Conservation (phyloP, 2,797 vertebrate genomes). For the Rhinichthys osculus region DNA sequence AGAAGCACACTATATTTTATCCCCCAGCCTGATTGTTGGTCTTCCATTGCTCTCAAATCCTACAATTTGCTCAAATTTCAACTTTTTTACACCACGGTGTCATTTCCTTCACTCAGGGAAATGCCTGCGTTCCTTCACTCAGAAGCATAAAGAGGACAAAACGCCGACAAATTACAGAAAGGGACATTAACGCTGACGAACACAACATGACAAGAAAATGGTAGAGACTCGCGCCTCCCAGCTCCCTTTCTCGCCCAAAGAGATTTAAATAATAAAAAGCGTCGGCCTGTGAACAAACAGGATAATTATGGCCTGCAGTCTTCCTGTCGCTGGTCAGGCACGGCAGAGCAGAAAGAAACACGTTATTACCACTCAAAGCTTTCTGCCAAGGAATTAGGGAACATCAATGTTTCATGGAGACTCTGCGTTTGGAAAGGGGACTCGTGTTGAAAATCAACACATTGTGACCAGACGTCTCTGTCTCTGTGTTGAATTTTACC, state of each 20-base stretch:
- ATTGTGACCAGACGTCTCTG: conserved; percentile 29
- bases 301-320: conserved; percentile 88
- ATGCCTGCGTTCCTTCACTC: conserved; percentile 66
- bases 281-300: conserved; percentile 85
- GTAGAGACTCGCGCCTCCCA: conserved; percentile 77
- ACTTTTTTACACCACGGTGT: conserved; percentile 69
- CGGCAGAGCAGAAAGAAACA: conserved; percentile 80
- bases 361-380: conserved; percentile 81
- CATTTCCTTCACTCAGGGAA: conserved; percentile 59
- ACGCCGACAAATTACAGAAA: conserved; percentile 76
- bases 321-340: conserved; percentile 80
- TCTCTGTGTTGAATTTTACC: not conserved
- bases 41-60: conserved; percentile 53
- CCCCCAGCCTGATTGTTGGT: conserved; percentile 48
- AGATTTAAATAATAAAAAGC: conserved; percentile 89
- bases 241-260: conserved; percentile 81
- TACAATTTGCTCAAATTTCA: conserved; percentile 67
- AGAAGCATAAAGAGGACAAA: conserved; percentile 75
- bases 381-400: conserved; percentile 78
- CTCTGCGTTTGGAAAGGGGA: conserved; percentile 61
- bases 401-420: conserved; percentile 79
- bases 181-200: conserved; percentile 78
- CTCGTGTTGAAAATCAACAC: conserved; percentile 50
- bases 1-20: conserved; percentile 53
- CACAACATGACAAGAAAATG: conserved; percentile 79